phyloP scores from a whole-genome alignment of 2,888 invertebrate species.

The Diaperis boleti region DNA sequence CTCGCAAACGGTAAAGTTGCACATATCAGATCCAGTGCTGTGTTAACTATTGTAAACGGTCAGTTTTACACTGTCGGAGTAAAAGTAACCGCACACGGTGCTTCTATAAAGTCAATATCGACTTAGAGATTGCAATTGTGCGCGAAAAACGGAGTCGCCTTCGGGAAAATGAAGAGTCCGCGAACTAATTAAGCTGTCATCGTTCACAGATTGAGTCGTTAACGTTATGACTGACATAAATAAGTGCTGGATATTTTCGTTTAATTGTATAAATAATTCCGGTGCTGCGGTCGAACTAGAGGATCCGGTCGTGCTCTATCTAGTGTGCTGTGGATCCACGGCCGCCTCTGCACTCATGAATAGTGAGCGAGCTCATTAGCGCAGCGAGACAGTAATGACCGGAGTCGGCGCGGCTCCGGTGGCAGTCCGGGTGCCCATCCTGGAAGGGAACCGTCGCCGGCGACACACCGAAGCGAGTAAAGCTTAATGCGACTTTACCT shows the following conservation, averaged over 20 bases:
- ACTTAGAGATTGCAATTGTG: neutral
- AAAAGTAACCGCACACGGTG: constrained; percentile 19
- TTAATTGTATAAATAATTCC: constrained; percentile 37
- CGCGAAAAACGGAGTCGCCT: neutral
- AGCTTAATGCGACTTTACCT: too few relatives aligned
- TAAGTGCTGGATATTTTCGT: constrained; percentile 24
- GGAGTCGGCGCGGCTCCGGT: constrained; percentile 43
- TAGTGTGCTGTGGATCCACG: constrained; percentile 11
- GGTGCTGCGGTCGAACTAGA: constrained; percentile 11
- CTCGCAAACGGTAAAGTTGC: constrained; percentile 20
- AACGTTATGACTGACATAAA: constrained; percentile 33
- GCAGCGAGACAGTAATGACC: constrained; percentile 59
- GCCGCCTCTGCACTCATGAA: constrained; percentile 62
- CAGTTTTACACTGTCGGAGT: constrained; percentile 26
- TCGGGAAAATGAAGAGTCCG: neutral
- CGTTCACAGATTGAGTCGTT: constrained; percentile 32
- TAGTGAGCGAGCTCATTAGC: constrained; percentile 62
- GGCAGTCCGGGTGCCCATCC: constrained; percentile 20
- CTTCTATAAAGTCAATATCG: neutral
- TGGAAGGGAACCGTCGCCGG: neutral
- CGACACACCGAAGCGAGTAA: too few relatives aligned
- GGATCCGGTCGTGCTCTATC: constrained; percentile 20
- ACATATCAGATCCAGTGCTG: constrained; percentile 18
- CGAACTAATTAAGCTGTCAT: constrained; percentile 32
- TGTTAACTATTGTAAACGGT: constrained; percentile 21